Evolutionary conservation across 2,888 invertebrate genomes (phyloP), one percentile per base, ranked within the genome.

Genomic region (Junonia oenone): DNA sequence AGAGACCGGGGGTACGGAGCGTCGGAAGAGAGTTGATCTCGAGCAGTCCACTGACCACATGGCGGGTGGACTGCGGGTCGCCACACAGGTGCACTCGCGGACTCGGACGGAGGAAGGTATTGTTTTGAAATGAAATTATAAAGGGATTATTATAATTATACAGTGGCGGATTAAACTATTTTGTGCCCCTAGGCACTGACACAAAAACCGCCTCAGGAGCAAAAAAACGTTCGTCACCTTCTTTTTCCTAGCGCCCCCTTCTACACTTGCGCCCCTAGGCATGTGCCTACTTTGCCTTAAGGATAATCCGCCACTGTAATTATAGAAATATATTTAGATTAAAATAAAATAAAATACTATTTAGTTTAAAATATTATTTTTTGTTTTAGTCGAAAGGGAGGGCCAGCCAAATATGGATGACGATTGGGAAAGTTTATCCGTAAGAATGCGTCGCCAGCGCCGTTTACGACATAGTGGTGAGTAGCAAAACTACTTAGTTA

Each of bases 41-140:
- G 96, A 97, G 81, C 94, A 94, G 71, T 93, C 95, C 76, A 95
- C 96, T 48, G 96, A 97, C 80, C 94, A 96, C 78, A 90, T 96
- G 79, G 94, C 95, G 70, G 94, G 96, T 76, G 97, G 97, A 65
- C 93, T 95, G 73, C 93, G 95, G 71, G 91, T 96, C 70, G 94
- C 93, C 64, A 94, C 95, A 80, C 95, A 96, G 75, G 94, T 96
- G 92, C 93, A 95, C 73, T 94, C 94, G 81, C 93, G 94, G 69
- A 95, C 95, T 33, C 94, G 96, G 78, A 95, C 95, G 45, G 95
- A 95, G 78, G 96, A 96, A 91, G 95, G 95, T 81, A 51, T 2
- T 3, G n/a, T n/a, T n/a, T n/a, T 2, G 6, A 31, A 5, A 31
- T 31, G 9, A 31, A 11, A n/a, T 31, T 0, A 31, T 31, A 31